These are phyloP conservation scores for Paragorgia papillata DNA, from an alignment of 92 coral and sea anemone genomes.

Conservation along the genomic window DNA sequence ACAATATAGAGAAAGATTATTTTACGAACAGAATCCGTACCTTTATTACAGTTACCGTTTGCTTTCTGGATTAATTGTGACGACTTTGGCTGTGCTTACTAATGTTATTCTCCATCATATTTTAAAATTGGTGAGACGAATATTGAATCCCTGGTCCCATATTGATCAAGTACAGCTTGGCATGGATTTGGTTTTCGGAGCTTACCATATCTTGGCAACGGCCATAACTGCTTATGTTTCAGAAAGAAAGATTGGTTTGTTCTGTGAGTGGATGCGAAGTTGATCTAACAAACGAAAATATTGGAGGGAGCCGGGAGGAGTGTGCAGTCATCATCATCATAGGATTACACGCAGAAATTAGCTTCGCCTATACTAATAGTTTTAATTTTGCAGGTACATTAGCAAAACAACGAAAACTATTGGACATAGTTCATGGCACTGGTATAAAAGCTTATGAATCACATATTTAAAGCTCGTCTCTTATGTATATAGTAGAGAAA, in stretches of 20 bases:
- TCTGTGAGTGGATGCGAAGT: constrained; percentile 32
- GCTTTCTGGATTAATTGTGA: constrained; percentile 21
- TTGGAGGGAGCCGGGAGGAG: no score
- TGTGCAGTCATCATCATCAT: no score
- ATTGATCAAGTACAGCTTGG: constrained; percentile 41
- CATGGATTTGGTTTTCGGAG: constrained; percentile 33
- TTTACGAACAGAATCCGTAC: constrained; percentile 33
- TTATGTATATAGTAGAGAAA: no score
- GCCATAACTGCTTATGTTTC: constrained; percentile 27
- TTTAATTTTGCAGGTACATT: no score
- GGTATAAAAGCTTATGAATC: no score
- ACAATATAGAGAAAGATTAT: constrained; percentile 36
- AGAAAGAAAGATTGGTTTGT: constrained; percentile 33
- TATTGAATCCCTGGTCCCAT: constrained; percentile 33
- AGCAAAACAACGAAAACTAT: no score
- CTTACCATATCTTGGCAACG: constrained; percentile 28
- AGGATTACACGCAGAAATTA: no score
- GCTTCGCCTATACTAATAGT: no score
- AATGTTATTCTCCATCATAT: constrained; percentile 25
- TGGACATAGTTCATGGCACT: no score
- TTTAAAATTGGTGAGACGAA: constrained; percentile 18
- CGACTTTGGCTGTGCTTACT: constrained; percentile 20
- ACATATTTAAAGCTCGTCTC: no score
- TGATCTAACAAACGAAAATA: not conserved
- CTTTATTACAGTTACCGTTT: constrained; percentile 36